Evolutionary conservation across 2,797 vertebrate species (phyloP).

Genomic region (Sebastes reedi): DNA sequence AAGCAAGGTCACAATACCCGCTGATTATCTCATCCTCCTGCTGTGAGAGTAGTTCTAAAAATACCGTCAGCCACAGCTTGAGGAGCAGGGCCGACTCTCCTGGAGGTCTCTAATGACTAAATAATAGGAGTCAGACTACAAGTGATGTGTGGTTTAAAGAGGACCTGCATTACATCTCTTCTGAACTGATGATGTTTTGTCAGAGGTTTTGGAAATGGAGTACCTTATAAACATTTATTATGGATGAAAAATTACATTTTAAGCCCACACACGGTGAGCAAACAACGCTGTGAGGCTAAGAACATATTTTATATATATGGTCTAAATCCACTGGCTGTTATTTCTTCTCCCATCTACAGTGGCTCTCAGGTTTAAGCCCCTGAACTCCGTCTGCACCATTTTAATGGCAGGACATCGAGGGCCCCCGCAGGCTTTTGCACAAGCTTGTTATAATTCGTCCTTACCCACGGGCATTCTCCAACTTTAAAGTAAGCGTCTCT

Average conservation of each 20-base stretch:
- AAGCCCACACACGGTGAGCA: slow-evolving; percentile 41
- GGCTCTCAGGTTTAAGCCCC: slow-evolving; percentile 11
- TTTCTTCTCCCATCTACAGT: slow-evolving; percentile 11
- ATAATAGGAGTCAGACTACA: slow-evolving; percentile 53
- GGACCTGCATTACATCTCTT: slow-evolving; percentile 43
- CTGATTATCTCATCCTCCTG: slow-evolving; percentile 39
- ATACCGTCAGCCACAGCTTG: slow-evolving; percentile 41
- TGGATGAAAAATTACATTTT: slow-evolving; percentile 28
- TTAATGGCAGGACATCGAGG: slow-evolving; percentile 15
- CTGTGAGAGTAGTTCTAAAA: slow-evolving; percentile 38
- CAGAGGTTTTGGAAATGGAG: slow-evolving; percentile 33
- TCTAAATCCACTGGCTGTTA: slow-evolving; percentile 27
- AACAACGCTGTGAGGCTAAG: slow-evolving; percentile 12
- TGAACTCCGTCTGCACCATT: slow-evolving; percentile 15
- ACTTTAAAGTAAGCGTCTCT: neutral
- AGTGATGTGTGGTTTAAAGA: slow-evolving; percentile 42
- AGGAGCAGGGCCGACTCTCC: slow-evolving; percentile 32
- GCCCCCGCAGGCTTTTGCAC: neutral
- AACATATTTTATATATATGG: slow-evolving; percentile 8
- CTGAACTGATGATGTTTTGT: slow-evolving; percentile 31
- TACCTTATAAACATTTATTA: slow-evolving; percentile 36
- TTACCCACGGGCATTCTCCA: neutral
- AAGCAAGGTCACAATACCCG: slow-evolving; percentile 45
- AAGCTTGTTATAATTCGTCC: slow-evolving; percentile 4
- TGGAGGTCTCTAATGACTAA: slow-evolving; percentile 63